Conservation (phyloP, 1,140 invertebrate species). For the Apis cerana region DNA sequence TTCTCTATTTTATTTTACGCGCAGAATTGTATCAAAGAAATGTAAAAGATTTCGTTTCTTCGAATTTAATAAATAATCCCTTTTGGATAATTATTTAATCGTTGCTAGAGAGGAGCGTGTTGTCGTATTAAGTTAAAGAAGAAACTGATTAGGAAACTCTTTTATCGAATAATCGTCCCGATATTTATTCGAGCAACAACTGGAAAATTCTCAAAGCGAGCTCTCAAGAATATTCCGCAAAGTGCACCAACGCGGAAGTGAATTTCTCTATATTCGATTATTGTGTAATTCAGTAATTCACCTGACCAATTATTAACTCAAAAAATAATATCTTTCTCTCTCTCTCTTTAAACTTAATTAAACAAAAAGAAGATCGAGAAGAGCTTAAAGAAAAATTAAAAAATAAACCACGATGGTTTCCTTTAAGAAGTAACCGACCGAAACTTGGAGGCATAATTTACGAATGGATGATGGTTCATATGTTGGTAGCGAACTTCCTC, state of each 20-base stretch:
- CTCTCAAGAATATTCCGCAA: conserved; percentile 2
- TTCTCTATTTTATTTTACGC: neutral
- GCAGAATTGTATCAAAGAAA: no score
- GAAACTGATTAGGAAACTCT: no score
- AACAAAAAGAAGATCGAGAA: neutral
- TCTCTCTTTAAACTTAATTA: no score
- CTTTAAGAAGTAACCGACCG: conserved; percentile 9
- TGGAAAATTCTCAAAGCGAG: neutral
- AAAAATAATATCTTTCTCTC: neutral
- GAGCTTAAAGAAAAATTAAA: no score
- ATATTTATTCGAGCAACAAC: neutral
- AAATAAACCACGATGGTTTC: neutral
- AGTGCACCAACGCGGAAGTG: neutral
- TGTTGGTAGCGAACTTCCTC: conserved; percentile 37
- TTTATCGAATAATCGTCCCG: neutral
- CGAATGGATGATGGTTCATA: conserved; percentile 1
- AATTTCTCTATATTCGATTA: conserved; percentile 26
- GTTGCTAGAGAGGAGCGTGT: no score
- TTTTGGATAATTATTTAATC: no score
- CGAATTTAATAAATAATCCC: no score
- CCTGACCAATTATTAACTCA: neutral
- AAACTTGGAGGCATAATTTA: conserved; percentile 22
- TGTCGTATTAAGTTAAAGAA: no score
- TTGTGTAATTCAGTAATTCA: conserved; percentile 6
- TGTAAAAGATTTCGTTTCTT: no score